Base-by-base conservation (phyloP, 2,888 invertebrate genomes). In the Cantharis rustica region DNA sequence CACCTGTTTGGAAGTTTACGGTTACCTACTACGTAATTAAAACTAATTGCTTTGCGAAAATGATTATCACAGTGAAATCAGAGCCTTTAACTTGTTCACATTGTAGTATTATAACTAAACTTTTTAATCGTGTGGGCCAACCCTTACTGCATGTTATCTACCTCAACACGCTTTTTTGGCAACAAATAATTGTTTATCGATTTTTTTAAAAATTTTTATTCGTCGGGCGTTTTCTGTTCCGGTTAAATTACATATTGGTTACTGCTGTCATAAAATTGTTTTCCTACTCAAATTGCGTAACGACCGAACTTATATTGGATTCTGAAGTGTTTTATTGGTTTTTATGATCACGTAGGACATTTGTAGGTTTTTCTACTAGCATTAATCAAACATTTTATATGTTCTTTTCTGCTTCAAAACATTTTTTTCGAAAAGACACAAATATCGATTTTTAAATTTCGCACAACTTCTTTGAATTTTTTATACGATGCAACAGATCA, bases 31-130 rank as follows among this genome's bases (percentile, higher is more conserved):
- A 80, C 82, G 83, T 85, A 85, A 85, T 85, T 84, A 85, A 85
- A 85, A 84, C 82, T 84, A 85, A 85, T 84, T 84, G 83, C 83
- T 79, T 83, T 82, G 82, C 80, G 82, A 83, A 84, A 84, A 83
- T 82, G 81, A 79, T 77, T 79, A 80, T 81, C 64, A 72, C 68
- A 68, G 69, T 77, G 77, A 77, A 77, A 77, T 77, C 77, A 71
- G 74, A 77, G 61, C 77, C 62, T 69, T 71, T 69, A 70, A 47
- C 69, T 61, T 72, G 72, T 70, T 63, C 61, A 15, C 63, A 20
- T 20, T 66, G 64, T 20, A 23, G 23, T 23, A 23, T 23, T 23
- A 20, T 15, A 63, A 47, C 47, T 47, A 47, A 47, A 47, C n/a
- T 47, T 47, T 47, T 47, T 47, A 47, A 47, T 47, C 47, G n/a